Percentiles rank a stretch among this genome's conserved stretches.
Conservation (phyloP, 2,888 invertebrate genomes). For the Asteroscopus sphinx region DNA sequence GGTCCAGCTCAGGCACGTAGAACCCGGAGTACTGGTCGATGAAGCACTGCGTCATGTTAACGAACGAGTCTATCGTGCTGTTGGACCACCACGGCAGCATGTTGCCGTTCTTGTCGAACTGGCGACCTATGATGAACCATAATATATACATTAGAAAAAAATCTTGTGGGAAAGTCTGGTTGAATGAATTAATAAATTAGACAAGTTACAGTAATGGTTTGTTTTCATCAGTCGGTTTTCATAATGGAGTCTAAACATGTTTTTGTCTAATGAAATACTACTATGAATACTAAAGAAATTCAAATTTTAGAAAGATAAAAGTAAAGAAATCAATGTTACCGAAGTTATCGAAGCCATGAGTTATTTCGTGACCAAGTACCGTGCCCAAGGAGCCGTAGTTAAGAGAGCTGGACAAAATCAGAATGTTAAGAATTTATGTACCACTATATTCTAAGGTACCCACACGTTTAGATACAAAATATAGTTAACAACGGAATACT, state of each 20-base stretch:
- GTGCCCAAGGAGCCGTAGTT: conserved; percentile 95
- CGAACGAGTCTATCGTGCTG: conserved; percentile 93
- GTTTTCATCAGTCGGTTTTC: too few relatives aligned
- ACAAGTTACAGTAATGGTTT: too few relatives aligned
- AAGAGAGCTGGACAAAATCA: conserved; percentile 90
- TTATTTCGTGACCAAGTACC: conserved; percentile 93
- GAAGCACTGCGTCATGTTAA: conserved; percentile 95
- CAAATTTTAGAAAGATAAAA: too few relatives aligned
- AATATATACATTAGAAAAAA: neutral
- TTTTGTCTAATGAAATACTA: too few relatives aligned
- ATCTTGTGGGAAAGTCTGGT: too few relatives aligned
- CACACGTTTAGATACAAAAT: neutral
- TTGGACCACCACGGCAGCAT: conserved; percentile 97
- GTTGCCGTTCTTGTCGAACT: conserved; percentile 96
- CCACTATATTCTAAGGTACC: too few relatives aligned
- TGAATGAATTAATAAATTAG: too few relatives aligned
- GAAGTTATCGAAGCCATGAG: conserved; percentile 90
- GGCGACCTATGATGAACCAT: conserved; percentile 90
- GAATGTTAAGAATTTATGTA: conserved; percentile 8
- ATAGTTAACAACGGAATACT: conserved; percentile 78
- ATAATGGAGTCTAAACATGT: too few relatives aligned
- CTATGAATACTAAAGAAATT: too few relatives aligned
- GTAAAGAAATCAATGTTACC: conserved; percentile 70
- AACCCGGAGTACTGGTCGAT: conserved; percentile 94
- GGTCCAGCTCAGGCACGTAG: conserved; percentile 91